Percentiles rank a stretch among this genome's conserved stretches.
Conservation (phyloP, 2,113 vertebrate genomes). For the Anthoscopus minutus region DNA sequence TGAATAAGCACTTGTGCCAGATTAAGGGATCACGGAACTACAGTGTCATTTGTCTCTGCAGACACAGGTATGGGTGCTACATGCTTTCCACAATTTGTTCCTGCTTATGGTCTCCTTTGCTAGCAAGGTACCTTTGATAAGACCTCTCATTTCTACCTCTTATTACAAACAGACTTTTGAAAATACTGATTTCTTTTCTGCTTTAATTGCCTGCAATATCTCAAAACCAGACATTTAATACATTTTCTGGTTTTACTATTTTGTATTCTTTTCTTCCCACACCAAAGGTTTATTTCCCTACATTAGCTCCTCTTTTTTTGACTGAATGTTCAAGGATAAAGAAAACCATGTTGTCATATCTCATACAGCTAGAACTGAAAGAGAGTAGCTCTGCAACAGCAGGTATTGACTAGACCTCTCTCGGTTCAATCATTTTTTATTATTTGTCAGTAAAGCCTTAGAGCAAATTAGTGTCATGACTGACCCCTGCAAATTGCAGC, state of each 20-base stretch:
- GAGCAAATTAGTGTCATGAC: neutral
- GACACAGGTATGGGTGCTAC: neutral
- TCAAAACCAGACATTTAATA: neutral
- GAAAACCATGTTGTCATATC: neutral
- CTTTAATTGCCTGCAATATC: neutral
- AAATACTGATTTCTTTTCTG: neutral
- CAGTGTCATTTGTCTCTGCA: too few relatives aligned
- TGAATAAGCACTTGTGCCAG: neutral
- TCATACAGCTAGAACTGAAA: neutral
- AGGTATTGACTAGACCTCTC: neutral
- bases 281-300: neutral
- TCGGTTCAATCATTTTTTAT: rapidly evolving
- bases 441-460: neutral
- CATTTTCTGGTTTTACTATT: neutral
- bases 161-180: neutral
- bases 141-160: neutral
- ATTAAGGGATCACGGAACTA: neutral
- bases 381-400: neutral
- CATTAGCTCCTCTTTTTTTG: neutral
- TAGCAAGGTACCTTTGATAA: neutral
- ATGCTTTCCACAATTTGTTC: neutral
- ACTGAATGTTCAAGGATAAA: neutral
- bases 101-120: neutral
- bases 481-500: neutral
- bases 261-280: neutral